phyloP scores from a whole-genome alignment of 2,888 invertebrate species.

The Netelia melanura region DNA sequence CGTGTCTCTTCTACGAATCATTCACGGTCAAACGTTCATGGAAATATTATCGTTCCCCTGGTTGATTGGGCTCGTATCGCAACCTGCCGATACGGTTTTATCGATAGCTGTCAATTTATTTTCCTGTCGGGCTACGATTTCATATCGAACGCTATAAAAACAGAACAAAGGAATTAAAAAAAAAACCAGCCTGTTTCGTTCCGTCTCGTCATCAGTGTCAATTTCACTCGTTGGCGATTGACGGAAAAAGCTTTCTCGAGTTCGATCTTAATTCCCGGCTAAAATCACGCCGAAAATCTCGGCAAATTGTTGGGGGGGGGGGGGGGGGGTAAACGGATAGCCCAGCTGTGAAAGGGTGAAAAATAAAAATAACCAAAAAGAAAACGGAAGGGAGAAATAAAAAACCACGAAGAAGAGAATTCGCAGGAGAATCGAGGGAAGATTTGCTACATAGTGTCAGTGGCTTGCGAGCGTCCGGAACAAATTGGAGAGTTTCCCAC shows the following conservation, averaged over 20 bases:
- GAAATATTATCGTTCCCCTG: too few relatives aligned
- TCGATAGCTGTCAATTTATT: neutral
- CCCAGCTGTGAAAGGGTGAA: neutral
- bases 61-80: too few relatives aligned
- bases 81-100: too few relatives aligned
- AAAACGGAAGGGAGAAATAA: neutral
- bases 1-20: too few relatives aligned
- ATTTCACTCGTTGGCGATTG: neutral
- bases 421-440: conserved; percentile 47
- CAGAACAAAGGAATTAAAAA: neutral
- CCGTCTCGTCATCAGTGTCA: neutral
- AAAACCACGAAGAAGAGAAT: conserved; percentile 33
- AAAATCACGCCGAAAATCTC: conserved; percentile 22
- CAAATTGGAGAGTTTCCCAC: conserved; percentile 65
- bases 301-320: neutral
- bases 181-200: neutral
- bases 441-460: conserved; percentile 53
- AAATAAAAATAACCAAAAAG: conserved; percentile 1
- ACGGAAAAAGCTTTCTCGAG: neutral
- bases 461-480: conserved; percentile 53
- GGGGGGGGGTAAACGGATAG: neutral
- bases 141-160: neutral
- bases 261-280: conserved; percentile 41
- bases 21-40: too few relatives aligned
- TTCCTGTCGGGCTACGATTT: neutral